A percentile compares a stretch with the other conserved stretches of the same genome.
Conservation (phyloP, 2,888 invertebrate species). For the Pyrochroa serraticornis region DNA sequence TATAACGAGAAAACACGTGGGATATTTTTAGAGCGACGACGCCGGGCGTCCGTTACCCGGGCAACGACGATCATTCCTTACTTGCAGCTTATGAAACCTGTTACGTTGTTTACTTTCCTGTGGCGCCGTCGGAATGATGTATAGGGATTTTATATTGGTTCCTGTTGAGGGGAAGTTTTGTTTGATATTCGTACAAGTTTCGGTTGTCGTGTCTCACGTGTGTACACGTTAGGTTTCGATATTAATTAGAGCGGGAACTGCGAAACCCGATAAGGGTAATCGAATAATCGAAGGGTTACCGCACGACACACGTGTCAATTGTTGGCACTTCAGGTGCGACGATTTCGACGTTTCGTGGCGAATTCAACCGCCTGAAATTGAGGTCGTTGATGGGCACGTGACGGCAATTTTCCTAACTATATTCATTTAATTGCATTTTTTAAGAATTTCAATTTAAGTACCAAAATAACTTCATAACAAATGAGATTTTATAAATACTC, state of each 20-base stretch:
- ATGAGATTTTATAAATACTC: no score
- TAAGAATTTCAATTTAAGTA: no score
- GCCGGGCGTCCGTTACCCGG: slow-evolving; percentile 14
- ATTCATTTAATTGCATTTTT: no score
- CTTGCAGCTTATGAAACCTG: slow-evolving; percentile 29
- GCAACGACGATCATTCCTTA: slow-evolving; percentile 13
- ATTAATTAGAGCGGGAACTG: slow-evolving; percentile 19
- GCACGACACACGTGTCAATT: background rate
- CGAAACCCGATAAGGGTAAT: slow-evolving; percentile 16
- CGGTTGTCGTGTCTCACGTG: slow-evolving; percentile 7
- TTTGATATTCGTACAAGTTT: slow-evolving; percentile 24
- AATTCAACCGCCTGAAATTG: no score
- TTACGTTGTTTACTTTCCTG: slow-evolving; percentile 31
- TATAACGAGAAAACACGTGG: slow-evolving; percentile 6
- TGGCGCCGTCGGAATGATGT: slow-evolving; percentile 24
- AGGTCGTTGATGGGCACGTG: no score
- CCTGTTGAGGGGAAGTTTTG: slow-evolving; percentile 16
- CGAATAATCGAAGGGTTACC: slow-evolving; percentile 12
- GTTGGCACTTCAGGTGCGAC: background rate
- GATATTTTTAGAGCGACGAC: slow-evolving; percentile 12
- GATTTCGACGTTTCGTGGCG: no score
- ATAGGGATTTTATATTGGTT: slow-evolving; percentile 28
- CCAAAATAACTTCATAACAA: no score
- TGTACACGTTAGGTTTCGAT: slow-evolving; percentile 16
- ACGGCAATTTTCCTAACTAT: no score